Conservation (phyloP, 2,113 vertebrate genomes). For the Australoheros scitulus region DNA sequence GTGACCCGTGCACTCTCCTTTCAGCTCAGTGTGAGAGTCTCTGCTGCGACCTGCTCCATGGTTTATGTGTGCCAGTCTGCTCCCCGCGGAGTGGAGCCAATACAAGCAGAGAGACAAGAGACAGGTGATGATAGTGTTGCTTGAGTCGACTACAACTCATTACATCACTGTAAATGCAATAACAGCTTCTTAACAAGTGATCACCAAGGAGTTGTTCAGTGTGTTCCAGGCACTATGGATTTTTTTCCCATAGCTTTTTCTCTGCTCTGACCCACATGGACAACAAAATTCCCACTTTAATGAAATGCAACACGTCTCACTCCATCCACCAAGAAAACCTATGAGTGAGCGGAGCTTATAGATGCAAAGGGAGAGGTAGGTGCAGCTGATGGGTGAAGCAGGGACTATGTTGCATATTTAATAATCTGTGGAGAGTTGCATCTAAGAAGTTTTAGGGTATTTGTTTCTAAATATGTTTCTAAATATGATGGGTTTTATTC, state of each 20-base stretch:
- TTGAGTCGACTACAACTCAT: neutral
- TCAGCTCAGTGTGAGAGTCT: neutral
- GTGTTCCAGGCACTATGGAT: neutral
- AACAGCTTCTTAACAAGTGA: neutral
- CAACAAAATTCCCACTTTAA: too few relatives aligned
- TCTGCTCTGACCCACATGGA: neutral
- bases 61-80: accelerated
- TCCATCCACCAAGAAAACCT: neutral
- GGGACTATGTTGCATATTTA: neutral
- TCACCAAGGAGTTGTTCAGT: neutral
- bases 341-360: neutral
- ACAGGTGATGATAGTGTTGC: neutral
- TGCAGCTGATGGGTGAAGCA: neutral
- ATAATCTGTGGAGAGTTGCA: neutral
- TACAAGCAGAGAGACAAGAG: too few relatives aligned
- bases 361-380: too few relatives aligned
- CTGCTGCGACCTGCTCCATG: accelerated
- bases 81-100: accelerated
- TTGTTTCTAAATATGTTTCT: too few relatives aligned
- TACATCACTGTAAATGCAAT: neutral
- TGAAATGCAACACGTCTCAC: neutral
- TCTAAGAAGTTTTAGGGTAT: too few relatives aligned
- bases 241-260: accelerated
- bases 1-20: accelerated
- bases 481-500: neutral